These are phyloP conservation scores for Colostygia pectinataria DNA, from an alignment of 2,888 invertebrate species.

Conservation along the genomic window DNA sequence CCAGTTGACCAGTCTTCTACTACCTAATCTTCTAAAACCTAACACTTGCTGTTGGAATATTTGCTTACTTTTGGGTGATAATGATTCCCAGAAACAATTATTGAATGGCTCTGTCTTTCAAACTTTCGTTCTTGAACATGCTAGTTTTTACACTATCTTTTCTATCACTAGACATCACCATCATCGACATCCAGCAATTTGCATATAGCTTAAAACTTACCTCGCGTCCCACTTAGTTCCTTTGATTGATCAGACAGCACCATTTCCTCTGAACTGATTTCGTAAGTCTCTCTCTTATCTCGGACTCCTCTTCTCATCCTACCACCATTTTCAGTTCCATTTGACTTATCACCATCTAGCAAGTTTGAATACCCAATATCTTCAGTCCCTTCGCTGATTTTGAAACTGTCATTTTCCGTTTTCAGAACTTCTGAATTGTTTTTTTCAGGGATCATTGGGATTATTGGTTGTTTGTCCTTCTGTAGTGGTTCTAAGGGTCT, in stretches of 20 bases:
- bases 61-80: too few relatives aligned
- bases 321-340: conserved; percentile 50
- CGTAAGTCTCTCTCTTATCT: conserved; percentile 45
- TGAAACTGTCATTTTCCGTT: conserved; percentile 57
- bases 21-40: too few relatives aligned
- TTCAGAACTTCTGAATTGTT: conserved; percentile 56
- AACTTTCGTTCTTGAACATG: too few relatives aligned
- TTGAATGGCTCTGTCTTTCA: too few relatives aligned
- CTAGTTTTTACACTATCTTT: too few relatives aligned
- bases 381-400: conserved; percentile 47
- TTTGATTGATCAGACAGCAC: conserved; percentile 51
- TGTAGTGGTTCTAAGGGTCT: conserved; percentile 50
- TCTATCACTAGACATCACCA: too few relatives aligned
- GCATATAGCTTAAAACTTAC: conserved; percentile 2
- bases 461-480: conserved; percentile 57
- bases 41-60: too few relatives aligned
- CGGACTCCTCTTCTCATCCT: conserved; percentile 53
- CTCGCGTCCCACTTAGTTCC: conserved; percentile 43
- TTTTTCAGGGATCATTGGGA: conserved; percentile 59
- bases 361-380: conserved; percentile 64
- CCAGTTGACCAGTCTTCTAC: too few relatives aligned
- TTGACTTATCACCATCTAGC: conserved; percentile 57
- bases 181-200: too few relatives aligned
- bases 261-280: conserved; percentile 63
- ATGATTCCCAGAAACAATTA: too few relatives aligned